phyloP scores from a whole-genome alignment of 2,797 vertebrate genomes.

The Synanceia verrucosa region DNA sequence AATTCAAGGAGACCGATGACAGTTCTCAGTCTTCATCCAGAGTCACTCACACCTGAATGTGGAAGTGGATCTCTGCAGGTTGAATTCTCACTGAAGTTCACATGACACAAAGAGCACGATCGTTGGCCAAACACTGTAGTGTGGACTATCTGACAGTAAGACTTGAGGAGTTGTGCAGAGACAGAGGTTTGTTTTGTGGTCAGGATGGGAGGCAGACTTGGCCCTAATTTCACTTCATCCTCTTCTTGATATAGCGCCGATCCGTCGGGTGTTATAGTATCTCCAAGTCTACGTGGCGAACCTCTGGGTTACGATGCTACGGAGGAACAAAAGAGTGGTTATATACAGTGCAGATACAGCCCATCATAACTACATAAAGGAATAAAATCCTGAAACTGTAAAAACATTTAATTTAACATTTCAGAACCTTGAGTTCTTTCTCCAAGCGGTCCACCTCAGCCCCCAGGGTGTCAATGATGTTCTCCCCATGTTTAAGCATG shows the following conservation, averaged over 20 bases:
- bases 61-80: constrained; percentile 20
- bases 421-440: constrained; percentile 93
- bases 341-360: not conserved
- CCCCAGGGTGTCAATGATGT: constrained; percentile 96
- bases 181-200: constrained; percentile 35
- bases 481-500: constrained; percentile 98
- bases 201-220: constrained; percentile 32
- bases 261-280: constrained; percentile 83
- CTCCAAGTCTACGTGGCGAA: constrained; percentile 98
- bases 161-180: constrained; percentile 58
- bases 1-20: constrained; percentile 21
- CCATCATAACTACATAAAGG: not conserved
- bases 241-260: constrained; percentile 29
- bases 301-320: constrained; percentile 96
- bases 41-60: not conserved
- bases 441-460: constrained; percentile 97
- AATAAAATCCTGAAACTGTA: not conserved
- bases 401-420: too few relatives aligned
- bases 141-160: constrained; percentile 60
- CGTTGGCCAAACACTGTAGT: constrained; percentile 6
- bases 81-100: constrained; percentile 26
- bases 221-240: constrained; percentile 36
- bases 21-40: constrained; percentile 15
- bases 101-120: not conserved
- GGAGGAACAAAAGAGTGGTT: constrained; percentile 28